phyloP scores from a whole-genome alignment of 2,113 vertebrate genomes.

The Okapia johnstoni region DNA sequence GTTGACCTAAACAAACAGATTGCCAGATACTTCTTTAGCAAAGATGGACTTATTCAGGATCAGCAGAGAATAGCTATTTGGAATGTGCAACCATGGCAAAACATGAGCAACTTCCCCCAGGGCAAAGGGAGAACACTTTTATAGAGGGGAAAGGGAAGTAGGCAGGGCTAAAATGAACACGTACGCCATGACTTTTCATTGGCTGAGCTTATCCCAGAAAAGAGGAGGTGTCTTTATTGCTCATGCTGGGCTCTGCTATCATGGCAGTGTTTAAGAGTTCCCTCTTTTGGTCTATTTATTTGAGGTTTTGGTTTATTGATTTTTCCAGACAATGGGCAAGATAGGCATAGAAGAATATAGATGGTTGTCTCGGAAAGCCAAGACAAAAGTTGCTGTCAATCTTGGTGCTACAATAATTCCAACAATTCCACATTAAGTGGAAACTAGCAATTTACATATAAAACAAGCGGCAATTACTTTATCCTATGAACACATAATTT shows the following conservation, averaged over 20 bases:
- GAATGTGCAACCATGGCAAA: neutral
- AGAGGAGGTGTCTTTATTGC: neutral
- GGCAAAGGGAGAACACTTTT: neutral
- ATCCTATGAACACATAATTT: neutral
- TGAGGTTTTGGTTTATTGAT: neutral
- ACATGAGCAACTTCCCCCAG: neutral
- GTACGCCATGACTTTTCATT: neutral
- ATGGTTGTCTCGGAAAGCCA: neutral
- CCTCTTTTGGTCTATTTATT: neutral
- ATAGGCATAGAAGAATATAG: neutral
- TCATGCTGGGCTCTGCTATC: neutral
- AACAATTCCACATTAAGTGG: neutral
- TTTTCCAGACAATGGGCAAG: neutral
- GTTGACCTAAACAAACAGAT: neutral
- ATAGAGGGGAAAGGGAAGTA: neutral
- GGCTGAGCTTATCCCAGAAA: neutral
- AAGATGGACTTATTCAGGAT: neutral
- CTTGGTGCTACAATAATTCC: neutral
- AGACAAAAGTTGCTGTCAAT: neutral
- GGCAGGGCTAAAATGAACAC: neutral
- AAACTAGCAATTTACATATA: neutral
- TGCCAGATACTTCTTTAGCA: neutral
- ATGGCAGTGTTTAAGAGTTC: neutral
- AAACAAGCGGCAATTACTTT: neutral
- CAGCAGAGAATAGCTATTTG: neutral